A percentile compares a stretch with the other conserved stretches of the same genome.
Evolutionary conservation across 2,113 vertebrate species (phyloP).

Genomic region (Xenotilapia leptura): DNA sequence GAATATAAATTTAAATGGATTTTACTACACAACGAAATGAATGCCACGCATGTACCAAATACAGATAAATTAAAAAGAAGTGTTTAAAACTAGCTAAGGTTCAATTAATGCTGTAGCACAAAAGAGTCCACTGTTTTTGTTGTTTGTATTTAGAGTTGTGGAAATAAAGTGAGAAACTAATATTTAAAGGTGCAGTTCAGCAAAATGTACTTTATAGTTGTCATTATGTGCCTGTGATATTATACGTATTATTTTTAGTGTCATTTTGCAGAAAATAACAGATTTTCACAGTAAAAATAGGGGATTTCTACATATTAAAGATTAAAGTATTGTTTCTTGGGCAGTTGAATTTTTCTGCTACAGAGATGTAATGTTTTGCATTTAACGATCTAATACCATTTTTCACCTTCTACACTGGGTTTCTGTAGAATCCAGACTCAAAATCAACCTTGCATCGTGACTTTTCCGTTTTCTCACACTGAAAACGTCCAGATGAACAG

Average conservation of each 20-base stretch:
- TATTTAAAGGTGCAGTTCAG: background rate
- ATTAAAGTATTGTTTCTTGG: background rate
- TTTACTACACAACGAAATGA: rapidly evolving
- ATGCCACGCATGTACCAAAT: background rate
- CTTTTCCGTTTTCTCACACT: background rate
- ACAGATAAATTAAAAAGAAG: background rate
- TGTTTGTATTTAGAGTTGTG: background rate
- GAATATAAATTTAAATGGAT: background rate
- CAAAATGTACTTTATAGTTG: background rate
- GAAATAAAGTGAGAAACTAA: background rate
- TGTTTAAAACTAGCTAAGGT: rapidly evolving
- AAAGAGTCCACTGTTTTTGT: background rate
- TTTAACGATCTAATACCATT: background rate
- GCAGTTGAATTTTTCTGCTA: background rate
- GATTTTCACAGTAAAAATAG: background rate
- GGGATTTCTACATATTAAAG: background rate
- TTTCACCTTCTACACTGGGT: background rate
- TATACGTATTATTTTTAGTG: background rate
- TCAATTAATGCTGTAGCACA: background rate
- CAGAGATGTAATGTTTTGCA: background rate
- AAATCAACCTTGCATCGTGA: background rate
- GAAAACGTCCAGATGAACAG: background rate
- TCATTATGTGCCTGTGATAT: background rate
- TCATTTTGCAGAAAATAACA: background rate
- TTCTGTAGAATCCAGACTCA: background rate